phyloP scores from a whole-genome alignment of 2,888 invertebrate genomes.

The Calameuta idolon region DNA sequence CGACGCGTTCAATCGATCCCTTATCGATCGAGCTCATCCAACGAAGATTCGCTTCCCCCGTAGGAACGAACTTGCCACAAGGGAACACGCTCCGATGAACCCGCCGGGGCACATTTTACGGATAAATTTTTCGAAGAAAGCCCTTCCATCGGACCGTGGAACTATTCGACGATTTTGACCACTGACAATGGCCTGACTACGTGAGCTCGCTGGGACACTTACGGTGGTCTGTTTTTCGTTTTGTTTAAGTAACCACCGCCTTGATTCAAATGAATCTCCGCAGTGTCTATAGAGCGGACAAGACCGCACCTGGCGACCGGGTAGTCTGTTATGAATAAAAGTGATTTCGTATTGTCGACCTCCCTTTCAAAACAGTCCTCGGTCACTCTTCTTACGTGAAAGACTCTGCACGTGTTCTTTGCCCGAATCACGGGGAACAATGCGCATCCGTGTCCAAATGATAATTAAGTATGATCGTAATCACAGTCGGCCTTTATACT shows the following conservation, averaged over 20 bases:
- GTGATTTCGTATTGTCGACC: neutral
- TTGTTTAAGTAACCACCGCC: neutral
- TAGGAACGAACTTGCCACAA: neutral
- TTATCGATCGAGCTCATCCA: neutral
- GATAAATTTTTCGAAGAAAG: neutral
- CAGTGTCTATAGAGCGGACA: neutral
- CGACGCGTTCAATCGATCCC: neutral
- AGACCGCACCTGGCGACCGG: neutral
- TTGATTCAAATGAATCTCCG: neutral
- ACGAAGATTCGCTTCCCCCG: neutral
- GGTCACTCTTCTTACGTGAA: neutral
- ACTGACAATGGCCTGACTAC: neutral
- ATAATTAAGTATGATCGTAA: neutral
- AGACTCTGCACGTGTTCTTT: neutral
- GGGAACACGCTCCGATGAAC: neutral
- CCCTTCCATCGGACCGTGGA: neutral
- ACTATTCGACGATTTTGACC: neutral
- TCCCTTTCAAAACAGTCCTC: neutral
- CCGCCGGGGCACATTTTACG: neutral
- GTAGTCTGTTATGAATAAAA: neutral
- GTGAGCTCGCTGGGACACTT: conserved; percentile 1
- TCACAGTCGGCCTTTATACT: neutral
- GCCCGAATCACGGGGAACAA: neutral
- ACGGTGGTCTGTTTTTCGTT: neutral
- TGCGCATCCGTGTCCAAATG: neutral